These are phyloP conservation scores for Ptilonorhynchus violaceus DNA, from an alignment of 2,113 vertebrate genomes.

Conservation along the genomic window DNA sequence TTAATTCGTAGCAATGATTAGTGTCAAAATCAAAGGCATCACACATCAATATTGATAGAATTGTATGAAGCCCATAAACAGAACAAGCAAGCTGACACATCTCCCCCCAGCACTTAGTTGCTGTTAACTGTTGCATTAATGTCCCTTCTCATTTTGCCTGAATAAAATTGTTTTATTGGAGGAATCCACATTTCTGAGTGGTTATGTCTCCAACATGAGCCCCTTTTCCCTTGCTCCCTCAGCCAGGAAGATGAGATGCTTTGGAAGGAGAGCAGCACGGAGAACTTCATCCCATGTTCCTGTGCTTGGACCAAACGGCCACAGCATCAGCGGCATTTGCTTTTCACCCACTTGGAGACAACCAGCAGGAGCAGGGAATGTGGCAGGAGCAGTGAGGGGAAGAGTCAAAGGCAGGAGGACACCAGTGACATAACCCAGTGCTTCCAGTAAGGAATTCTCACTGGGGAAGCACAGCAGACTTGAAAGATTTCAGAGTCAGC, in stretches of 20 bases:
- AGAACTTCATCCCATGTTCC: not conserved
- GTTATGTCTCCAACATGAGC: not conserved
- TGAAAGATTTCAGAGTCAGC: not conserved
- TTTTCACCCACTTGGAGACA: conserved; percentile 3
- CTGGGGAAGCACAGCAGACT: not conserved
- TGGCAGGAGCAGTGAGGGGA: not conserved
- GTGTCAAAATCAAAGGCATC: conserved; percentile 77
- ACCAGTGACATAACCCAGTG: not conserved
- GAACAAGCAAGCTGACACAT: conserved; percentile 48
- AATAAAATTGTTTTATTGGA: conserved; percentile 46
- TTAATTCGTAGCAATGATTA: conserved; percentile 78
- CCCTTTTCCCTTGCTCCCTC: not conserved
- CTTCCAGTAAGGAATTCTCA: not conserved
- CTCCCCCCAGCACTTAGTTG: conserved; percentile 24
- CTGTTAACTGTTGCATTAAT: conserved; percentile 65
- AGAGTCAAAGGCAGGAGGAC: not conserved
- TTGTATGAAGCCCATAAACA: conserved; percentile 69
- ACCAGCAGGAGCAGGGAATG: not conserved
- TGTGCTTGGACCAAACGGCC: not conserved
- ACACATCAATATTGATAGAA: conserved; percentile 79
- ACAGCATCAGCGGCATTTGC: not conserved
- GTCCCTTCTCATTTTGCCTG: conserved; percentile 43
- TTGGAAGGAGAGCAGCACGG: not conserved
- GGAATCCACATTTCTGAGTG: not conserved
- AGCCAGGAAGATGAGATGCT: not conserved